Evolutionary conservation across 2,797 vertebrate genomes (phyloP), one percentile per base, ranked within the genome.

Genomic region (Podargus strigoides): DNA sequence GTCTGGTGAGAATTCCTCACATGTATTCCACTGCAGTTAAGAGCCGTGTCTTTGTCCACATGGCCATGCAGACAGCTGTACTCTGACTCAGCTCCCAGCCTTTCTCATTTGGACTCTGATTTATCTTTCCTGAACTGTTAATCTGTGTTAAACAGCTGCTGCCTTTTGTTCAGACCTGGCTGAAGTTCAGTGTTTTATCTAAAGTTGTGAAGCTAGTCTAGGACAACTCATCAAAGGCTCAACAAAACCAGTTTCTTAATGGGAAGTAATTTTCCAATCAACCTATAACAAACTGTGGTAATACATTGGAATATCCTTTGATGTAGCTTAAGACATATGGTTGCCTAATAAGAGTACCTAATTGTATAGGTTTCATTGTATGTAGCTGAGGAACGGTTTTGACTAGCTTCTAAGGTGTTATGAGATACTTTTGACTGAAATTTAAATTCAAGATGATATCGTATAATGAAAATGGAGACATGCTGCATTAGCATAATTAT

Each of bases 261-360:
- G 89, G 79, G 79, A 97, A 93, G 87, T 88, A 94, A 89, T 95
- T 95, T 95, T 87, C 79, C 89, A 85, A 78, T 94, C 91, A 87
- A 30, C 34, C 10, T 66, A 11, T 67, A 92, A 80, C 56, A 87
- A 87, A 72, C 68, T 4, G 5, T 76, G 94, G 73, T 55, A 78
- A 56, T 56, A 24, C 39, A 34, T 5, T 53, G 67, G 59, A 67
- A 5, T 83, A 42, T 52, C 39, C 85, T 94, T 92, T 94, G 85
- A 89, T 87, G 89, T 92, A 82, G 63, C 77, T 78, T 69, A 39
- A 80, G 79, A 74, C 73, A 42, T 14, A 52, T 6, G 9, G 58
- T 69, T 87, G 69, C 73, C 66, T 75, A 75, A 58, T 76, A 89
- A 87, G 81, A 92, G 66, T 66, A 20, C 58, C 83, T 88, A 44